Conservation (phyloP, 2,113 vertebrate genomes). For the Penelope pileata region DNA sequence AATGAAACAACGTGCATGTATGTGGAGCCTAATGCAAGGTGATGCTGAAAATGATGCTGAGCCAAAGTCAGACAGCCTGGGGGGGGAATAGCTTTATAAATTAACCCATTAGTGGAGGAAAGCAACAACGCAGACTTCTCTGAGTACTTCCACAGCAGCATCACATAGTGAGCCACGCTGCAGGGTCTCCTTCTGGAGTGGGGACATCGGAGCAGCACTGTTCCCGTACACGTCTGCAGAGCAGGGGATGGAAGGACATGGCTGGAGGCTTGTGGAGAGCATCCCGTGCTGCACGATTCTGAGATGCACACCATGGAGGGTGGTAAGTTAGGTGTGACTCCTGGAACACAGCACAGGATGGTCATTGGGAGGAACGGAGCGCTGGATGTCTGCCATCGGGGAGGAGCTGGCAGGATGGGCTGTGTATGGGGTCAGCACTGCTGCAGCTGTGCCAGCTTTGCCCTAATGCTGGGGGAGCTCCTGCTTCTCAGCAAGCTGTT, state of each 20-base stretch:
- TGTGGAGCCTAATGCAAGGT: not conserved
- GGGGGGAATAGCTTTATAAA: slow-evolving; percentile 38
- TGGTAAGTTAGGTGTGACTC: not conserved
- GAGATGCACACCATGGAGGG: not conserved
- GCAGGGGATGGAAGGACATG: not conserved
- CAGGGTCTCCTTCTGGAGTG: slow-evolving; percentile 57
- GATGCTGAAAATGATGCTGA: not conserved
- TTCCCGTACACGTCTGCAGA: slow-evolving; percentile 44
- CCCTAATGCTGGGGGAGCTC: not conserved
- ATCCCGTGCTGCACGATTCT: not conserved
- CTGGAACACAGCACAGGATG: not conserved
- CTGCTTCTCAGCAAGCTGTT: not conserved
- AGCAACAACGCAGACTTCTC: slow-evolving; percentile 26
- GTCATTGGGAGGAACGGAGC: not conserved
- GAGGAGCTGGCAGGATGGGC: not conserved
- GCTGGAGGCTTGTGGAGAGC: not conserved
- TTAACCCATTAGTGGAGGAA: slow-evolving; percentile 48
- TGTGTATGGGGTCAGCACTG: not conserved
- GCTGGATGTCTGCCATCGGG: rapidly evolving
- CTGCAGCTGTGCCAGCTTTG: not conserved
- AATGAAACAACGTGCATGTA: not conserved
- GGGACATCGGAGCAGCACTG: slow-evolving; percentile 33
- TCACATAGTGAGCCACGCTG: slow-evolving; percentile 44
- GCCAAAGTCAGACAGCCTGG: slow-evolving; percentile 19
- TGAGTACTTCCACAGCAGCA: slow-evolving; percentile 53